A percentile compares a stretch with the other conserved stretches of the same genome.
Conservation (phyloP, 2,113 vertebrate genomes). For the Pterocles orientalis region DNA sequence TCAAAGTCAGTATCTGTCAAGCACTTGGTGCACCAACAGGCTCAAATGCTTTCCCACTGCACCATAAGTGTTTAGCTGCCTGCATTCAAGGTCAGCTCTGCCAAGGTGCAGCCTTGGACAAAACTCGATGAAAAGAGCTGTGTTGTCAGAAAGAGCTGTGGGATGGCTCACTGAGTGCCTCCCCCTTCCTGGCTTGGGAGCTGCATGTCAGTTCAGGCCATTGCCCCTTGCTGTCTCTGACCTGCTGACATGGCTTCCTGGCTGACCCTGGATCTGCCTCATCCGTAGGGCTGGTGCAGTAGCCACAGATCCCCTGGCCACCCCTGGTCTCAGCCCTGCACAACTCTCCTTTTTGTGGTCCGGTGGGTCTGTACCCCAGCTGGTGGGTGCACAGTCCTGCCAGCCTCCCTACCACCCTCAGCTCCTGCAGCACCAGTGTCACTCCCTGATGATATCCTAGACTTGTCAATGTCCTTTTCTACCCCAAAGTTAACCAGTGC, state of each 20-base stretch:
- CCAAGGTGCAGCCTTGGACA: not conserved
- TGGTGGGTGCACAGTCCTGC: not conserved
- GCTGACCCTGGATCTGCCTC: too few relatives aligned
- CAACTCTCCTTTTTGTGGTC: fast-evolving
- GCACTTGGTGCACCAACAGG: not conserved
- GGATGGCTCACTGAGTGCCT: not conserved
- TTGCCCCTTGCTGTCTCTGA: not conserved
- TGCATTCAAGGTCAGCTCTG: not conserved
- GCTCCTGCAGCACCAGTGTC: too few relatives aligned
- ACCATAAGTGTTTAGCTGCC: not conserved
- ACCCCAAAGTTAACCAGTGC: not conserved
- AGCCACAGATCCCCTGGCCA: not conserved
- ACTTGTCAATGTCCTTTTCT: not conserved
- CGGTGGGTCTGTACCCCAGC: fast-evolving
- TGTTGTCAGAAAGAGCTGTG: not conserved
- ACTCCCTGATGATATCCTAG: not conserved
- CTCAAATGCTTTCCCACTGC: not conserved
- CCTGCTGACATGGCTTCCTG: not conserved
- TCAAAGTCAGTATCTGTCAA: not conserved
- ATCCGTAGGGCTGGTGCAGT: not conserved
- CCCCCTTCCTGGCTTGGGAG: not conserved
- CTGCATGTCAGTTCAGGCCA: not conserved
- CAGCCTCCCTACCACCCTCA: too few relatives aligned
- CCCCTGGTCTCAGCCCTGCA: fast-evolving
- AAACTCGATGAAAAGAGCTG: not conserved